Evolutionary conservation across 2,888 invertebrate species (phyloP), one percentile per base, ranked within the genome.

Genomic region (Macropis europaea): DNA sequence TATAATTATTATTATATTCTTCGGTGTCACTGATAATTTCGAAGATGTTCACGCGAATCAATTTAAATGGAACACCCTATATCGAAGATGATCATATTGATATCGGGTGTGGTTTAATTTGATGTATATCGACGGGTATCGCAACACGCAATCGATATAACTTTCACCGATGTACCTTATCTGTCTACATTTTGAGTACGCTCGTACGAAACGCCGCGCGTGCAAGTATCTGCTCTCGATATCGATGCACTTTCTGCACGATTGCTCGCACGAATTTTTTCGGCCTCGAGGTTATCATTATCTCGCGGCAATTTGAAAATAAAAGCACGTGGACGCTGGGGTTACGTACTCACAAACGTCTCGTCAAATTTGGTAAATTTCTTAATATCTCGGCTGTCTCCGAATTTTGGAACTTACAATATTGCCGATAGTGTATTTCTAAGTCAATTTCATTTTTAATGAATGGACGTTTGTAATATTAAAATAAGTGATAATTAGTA

Each of bases 231-330:
- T 36, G 57, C 13, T 52, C 62, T 36, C 48, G 28, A 47, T 66
- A 62, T 28, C 40, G 42, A 36, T 64, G 59, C 56, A 57, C 43
- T 47, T 57, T 24, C 15, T 34, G 54, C 43, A 66, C 22, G 54
- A n/a, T 43, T 26, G 36, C 6, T 2, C 11, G 34, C 11, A 11
- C 15, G n/a, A 38, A 66, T 34, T 42, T 59, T 45, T 48, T 36
- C 17, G 45, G 26, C 28, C 17, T n/a, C 28, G 48, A 45, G 36
- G 70, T 70, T 26, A 59, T 60, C 56, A 22, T 13, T 52, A 56
- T 66, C 45, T 77, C 13, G 15, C 24, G 17, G 7, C 19, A 62
- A 40, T 40, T 57, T 63, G 19, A 42, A 50, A 36, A 57, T 61
- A 30, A 63, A 34, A 36, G 11, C 19, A 30, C 26, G 50, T 3